Evolutionary conservation across 35 echinoderm and acorn worm genomes (phyloP), one percentile per base, ranked within the genome.

Genomic region (Strongylocentrotus purpuratus): DNA sequence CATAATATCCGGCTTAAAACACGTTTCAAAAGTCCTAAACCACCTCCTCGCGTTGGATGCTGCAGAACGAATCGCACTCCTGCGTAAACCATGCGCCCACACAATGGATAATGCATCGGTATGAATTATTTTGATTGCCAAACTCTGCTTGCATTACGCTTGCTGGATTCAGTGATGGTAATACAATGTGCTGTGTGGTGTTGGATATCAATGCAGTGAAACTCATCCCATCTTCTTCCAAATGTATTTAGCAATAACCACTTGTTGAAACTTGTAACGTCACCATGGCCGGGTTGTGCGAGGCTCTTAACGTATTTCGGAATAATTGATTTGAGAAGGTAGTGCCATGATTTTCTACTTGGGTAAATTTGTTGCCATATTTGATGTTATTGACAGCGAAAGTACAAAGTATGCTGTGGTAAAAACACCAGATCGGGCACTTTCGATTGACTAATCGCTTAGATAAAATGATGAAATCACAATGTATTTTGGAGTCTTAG

Each of bases 101-200:
- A 28, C 65, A n/a, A 15, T 78, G 65, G 65, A 28, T 78, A 78
- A 78, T 78, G 65, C 20, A 78, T 78, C 65, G 65, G 65, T 78
- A 78, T 78, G 65, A 78, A 78, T 78, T 25, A 78, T 78, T 78
- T 78, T 78, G 65, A 78, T 78, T 22, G 20, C 65, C 65, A 78
- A 78, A 78, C 65, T 78, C 65, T 78, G 65, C 65, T 78, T n/a
- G 65, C 65, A n/a, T 78, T 78, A 78, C 65, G 22, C 65, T 78
- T 78, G 65, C 65, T 78, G 28, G 22, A 78, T 78, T 25, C 65
- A 15, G 28, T 25, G 65, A 78, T 78, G 65, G 65, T 78, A 78
- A 78, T 78, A 4, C 65, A 78, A 78, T 78, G 65, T 78, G 18
- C 65, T n/a, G 20, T 28, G 65, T 78, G 65, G 65, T 78, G 65